phyloP scores from a whole-genome alignment of 2,797 vertebrate genomes.

The Urocyon cinereoargenteus region DNA sequence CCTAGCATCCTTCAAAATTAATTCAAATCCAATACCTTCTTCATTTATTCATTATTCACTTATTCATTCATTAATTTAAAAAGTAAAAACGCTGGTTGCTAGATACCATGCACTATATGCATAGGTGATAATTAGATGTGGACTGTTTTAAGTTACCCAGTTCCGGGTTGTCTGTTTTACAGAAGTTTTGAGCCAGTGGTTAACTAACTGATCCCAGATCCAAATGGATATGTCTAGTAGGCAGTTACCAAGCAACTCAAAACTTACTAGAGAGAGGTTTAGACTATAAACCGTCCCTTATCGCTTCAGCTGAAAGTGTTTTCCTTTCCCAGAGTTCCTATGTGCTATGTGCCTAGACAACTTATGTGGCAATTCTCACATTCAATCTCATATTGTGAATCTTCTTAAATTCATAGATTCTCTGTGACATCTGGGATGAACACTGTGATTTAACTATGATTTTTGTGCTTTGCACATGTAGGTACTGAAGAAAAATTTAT shows the following conservation, averaged over 20 bases:
- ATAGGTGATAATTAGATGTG: not conserved
- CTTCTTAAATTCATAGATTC: not conserved
- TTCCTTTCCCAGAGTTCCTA: not conserved
- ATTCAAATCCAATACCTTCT: not conserved
- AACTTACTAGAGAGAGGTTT: not conserved
- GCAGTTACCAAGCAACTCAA: not conserved
- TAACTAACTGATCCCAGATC: not conserved
- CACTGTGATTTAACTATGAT: not conserved
- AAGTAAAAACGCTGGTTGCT: not conserved
- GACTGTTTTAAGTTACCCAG: not conserved
- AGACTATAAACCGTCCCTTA: not conserved
- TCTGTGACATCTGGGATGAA: not conserved
- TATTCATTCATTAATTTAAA: not conserved
- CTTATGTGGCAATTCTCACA: not conserved
- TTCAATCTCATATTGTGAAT: not conserved
- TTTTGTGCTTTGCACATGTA: constrained; percentile 14
- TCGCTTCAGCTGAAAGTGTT: not conserved
- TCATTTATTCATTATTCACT: not conserved
- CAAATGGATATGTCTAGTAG: not conserved
- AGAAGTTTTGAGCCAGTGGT: not conserved
- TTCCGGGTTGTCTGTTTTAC: not conserved
- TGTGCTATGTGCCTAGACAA: not conserved
- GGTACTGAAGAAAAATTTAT: constrained; percentile 3
- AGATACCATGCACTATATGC: not conserved
- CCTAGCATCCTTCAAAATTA: not conserved